Percentiles rank a stretch among this genome's conserved stretches.
phyloP scores from a whole-genome alignment of 1,140 invertebrate species.

The Drosophila kikkawai region DNA sequence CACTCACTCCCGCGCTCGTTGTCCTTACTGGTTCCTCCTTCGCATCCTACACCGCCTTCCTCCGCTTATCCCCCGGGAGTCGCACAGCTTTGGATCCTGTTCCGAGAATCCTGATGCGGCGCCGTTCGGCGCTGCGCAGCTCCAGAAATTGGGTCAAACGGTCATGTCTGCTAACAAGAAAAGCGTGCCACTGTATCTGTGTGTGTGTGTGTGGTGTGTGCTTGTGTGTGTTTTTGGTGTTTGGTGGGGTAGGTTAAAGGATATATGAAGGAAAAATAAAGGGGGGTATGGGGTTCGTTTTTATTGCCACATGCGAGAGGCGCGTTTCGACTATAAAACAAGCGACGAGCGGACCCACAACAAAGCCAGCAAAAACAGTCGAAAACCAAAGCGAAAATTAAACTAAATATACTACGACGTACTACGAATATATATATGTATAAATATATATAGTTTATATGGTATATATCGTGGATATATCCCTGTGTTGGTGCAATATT shows the following conservation, averaged over 20 bases:
- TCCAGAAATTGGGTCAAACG: constrained; percentile 78
- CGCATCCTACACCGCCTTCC: not conserved
- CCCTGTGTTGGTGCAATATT: constrained; percentile 47
- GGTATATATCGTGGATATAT: constrained; percentile 7
- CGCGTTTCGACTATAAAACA: constrained; percentile 68
- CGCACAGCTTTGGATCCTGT: constrained; percentile 20
- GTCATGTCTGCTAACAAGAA: constrained; percentile 73
- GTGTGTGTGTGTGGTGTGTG: constrained; percentile 27
- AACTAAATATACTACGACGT: constrained; percentile 29
- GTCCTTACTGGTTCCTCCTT: constrained; percentile 2
- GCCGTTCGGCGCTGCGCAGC: constrained; percentile 57
- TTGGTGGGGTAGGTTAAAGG: constrained; percentile 17
- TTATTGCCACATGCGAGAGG: constrained; percentile 66
- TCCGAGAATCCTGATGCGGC: constrained; percentile 46
- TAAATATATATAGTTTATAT: not conserved
- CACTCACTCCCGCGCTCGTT: constrained; percentile 36
- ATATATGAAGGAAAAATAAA: constrained; percentile 4
- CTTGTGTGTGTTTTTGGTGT: constrained; percentile 11
- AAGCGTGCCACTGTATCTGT: constrained; percentile 36
- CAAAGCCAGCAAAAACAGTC: constrained; percentile 32
- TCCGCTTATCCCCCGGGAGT: not conserved
- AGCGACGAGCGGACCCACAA: constrained; percentile 39
- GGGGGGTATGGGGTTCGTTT: constrained; percentile 44
- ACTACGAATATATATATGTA: constrained; percentile 1
- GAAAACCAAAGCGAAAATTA: constrained; percentile 52